Base-by-base conservation (phyloP, 2,797 vertebrate species). In the Vespertilio murinus region DNA sequence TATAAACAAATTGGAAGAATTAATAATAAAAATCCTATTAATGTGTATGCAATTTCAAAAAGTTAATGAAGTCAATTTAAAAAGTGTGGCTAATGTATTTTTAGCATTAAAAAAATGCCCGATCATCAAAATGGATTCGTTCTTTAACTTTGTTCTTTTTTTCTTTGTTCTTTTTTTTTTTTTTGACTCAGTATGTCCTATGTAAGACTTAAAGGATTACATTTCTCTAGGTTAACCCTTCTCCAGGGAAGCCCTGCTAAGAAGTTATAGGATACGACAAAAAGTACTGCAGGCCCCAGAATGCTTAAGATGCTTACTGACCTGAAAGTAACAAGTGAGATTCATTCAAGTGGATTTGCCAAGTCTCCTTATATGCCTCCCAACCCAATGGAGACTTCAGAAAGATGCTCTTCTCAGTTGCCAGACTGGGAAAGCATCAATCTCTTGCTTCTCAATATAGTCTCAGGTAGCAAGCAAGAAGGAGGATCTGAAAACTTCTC, bases 1-100 rank as follows among this genome's bases (percentile, higher is more conserved):
- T 89, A 96, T 95, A 95, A 97, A 96, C 96, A 97, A 88, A 97
- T 97, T 95, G 95, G 97, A 97, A 95, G 97, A 98, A 98, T 97
- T 96, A 97, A 97, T 95, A 97, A 95, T 95, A 97, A 97, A 97
- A 96, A 35, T 56, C 71, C 79, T 89, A 97, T 96, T 86, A 96
- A 96, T 81, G 81, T 95, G 93, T 84, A 69, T 8, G 85, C 49
- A 95, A 96, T 97, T 94, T 97, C 97, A 97, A 96, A 94, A 96
- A 95, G 95, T 97, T 97, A 95, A 96, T 98, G 96, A 96, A 98
- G 96, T 94, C 94, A 95, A 97, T 97, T 97, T 96, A 69, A 95
- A 96, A 97, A 97, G 74, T 97, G 97, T 96, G 87, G 71, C 73
- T 96, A 97, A 97, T 95, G 89, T 95, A 96, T 94, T 88, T 96